Evolutionary conservation across 1,140 invertebrate genomes (phyloP), one percentile per base, ranked within the genome.

Genomic region (Meloidogyne floridensis): DNA sequence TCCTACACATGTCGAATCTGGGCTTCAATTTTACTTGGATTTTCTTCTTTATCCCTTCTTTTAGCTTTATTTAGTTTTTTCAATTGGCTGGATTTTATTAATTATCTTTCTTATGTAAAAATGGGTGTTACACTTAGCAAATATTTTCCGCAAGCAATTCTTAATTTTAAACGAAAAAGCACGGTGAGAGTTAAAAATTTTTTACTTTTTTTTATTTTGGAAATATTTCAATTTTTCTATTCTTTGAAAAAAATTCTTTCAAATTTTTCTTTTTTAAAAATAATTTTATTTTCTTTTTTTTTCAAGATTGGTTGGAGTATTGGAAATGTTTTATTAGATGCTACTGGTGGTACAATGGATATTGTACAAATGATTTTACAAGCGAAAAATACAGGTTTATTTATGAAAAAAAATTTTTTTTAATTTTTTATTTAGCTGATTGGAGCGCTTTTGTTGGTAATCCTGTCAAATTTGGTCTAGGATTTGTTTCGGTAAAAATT

Each of bases 341-440:
- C 98, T 90, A 95, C 95, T 7, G 97, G 97, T 72, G 98, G 97
- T n/a, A 92, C 93, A 54, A 92, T 98, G 6, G 97, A 95, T 85
- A 94, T 99, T 91, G 90, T 96, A 18, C 97, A 99, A 91, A 98
- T 99, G 97, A 93, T 96, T 85, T 91, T 99, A 0, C 94, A 97
- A 89, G 93, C 96, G 0, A 95, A 95, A 88, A 99, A 99, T 92
- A 96, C 96, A 91, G 93, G 95, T 96, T 92, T 92, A 91, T 90
- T 72, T 80, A 32, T 32, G 32, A 32, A 32, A 32, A 32, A 32
- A 32, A 32, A 1, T 32, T 32, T 54, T 42, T 42, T 72, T 56
- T 71, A 51, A 47, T 15, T 87, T 32, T 69, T 11, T 20, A 59
- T 65, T 77, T 42, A 88, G 86, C 86, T 80, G 88, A 98, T 91